These are phyloP conservation scores for Pseudochirops corinnae DNA, from an alignment of 2,797 vertebrate species.

Conservation along the genomic window DNA sequence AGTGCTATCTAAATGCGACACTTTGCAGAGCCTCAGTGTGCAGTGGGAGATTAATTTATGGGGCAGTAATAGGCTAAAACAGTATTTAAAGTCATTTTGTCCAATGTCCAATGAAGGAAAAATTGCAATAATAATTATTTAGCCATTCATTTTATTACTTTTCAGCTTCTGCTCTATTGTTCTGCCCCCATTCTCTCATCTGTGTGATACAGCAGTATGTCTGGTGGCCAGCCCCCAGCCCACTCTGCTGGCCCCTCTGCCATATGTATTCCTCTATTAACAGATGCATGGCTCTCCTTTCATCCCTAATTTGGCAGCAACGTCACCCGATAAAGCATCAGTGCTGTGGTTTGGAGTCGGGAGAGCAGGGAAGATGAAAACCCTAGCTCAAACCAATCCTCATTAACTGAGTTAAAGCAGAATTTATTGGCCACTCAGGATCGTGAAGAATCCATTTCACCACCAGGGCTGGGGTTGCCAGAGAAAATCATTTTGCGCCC, in stretches of 20 bases:
- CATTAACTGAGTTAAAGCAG: neutral
- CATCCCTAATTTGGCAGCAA: accelerated
- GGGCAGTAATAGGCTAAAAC: constrained; percentile 76
- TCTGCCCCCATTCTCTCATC: neutral
- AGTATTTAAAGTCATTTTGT: constrained; percentile 75
- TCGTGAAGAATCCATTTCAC: accelerated
- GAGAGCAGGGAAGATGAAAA: neutral
- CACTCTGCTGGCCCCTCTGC: neutral
- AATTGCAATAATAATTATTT: constrained; percentile 70
- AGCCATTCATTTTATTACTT: constrained; percentile 66
- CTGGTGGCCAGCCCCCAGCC: neutral
- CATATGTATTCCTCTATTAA: neutral
- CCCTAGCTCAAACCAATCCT: neutral
- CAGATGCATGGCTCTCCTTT: accelerated
- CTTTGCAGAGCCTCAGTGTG: constrained; percentile 69
- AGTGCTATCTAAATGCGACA: constrained; percentile 72
- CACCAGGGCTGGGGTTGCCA: accelerated
- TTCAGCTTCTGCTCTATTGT: neutral
- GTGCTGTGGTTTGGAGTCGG: neutral
- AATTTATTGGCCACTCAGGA: accelerated
- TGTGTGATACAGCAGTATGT: neutral
- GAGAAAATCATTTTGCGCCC: neutral
- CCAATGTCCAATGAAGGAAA: constrained; percentile 69
- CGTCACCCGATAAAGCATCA: accelerated
- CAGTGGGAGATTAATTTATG: constrained; percentile 79